These are phyloP conservation scores for Aporophyla nigra DNA, from an alignment of 2,888 invertebrate species.

Conservation along the genomic window DNA sequence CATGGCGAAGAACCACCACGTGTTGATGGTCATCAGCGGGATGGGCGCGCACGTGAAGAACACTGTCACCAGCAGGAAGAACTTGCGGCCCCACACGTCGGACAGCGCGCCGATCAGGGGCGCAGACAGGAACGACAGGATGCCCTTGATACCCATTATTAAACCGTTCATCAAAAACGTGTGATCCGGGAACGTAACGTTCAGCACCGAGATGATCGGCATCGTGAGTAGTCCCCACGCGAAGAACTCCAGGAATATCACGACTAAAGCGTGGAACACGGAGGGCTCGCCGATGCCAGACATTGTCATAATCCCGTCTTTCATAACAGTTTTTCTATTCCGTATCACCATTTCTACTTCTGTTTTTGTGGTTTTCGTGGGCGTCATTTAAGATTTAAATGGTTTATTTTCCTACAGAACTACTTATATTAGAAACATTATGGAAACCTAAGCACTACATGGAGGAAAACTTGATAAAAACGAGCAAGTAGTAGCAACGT, in stretches of 20 bases:
- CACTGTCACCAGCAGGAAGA: conserved; percentile 99
- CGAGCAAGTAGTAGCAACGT: conserved; percentile 86
- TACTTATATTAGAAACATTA: conserved; percentile 87
- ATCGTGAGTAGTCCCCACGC: conserved; percentile 99
- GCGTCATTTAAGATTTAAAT: conserved; percentile 91
- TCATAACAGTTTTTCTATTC: conserved; percentile 96
- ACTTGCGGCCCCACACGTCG: conserved; percentile 99
- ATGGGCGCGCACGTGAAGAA: conserved; percentile 99
- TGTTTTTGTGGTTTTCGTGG: conserved; percentile 95
- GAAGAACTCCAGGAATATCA: conserved; percentile 99
- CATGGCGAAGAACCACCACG: conserved; percentile 99
- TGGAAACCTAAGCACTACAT: conserved; percentile 87
- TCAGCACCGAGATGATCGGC: conserved; percentile 98
- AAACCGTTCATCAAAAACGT: conserved; percentile 99
- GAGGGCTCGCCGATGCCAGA: conserved; percentile 98
- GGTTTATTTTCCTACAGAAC: conserved; percentile 82
- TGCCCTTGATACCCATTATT: conserved; percentile 99
- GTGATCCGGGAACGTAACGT: conserved; percentile 99
- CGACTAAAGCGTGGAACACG: conserved; percentile 99
- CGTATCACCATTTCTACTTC: conserved; percentile 97
- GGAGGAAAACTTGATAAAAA: conserved; percentile 81
- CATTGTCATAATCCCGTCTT: conserved; percentile 97
- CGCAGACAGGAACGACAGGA: conserved; percentile 99
- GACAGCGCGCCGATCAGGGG: conserved; percentile 99
- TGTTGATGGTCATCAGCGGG: conserved; percentile 99